These are phyloP conservation scores for Xestoiulus laeticollis DNA, from an alignment of 2,888 invertebrate genomes.

Conservation along the genomic window DNA sequence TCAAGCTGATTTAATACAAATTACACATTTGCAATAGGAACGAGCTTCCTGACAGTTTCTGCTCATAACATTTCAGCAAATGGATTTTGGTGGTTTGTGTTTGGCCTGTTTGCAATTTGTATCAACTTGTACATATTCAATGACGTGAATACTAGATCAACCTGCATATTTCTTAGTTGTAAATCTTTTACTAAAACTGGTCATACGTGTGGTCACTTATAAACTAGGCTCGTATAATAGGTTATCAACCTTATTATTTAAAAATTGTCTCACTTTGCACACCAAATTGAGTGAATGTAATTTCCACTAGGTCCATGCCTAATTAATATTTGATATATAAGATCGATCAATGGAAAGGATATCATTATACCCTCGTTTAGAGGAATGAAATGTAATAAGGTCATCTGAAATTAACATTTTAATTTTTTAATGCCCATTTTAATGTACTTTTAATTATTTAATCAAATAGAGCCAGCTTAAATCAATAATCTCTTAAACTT, in stretches of 20 bases:
- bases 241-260: constrained; percentile 17
- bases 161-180: neutral
- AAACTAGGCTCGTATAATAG: constrained; percentile 39
- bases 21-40: neutral
- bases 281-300: neutral
- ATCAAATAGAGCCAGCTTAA: neutral
- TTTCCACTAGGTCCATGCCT: neutral
- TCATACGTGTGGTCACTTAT: constrained; percentile 4
- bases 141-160: neutral
- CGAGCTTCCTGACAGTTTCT: constrained; percentile 23
- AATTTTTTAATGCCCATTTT: neutral
- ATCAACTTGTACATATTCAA: neutral
- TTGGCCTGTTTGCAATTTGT: neutral
- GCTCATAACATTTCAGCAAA: neutral
- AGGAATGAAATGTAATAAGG: neutral
- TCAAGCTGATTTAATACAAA: neutral
- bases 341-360: neutral
- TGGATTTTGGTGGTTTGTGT: neutral
- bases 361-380: neutral
- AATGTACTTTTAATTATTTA: neutral
- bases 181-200: neutral
- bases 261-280: neutral
- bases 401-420: neutral
- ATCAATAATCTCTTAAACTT: neutral
- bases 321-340: neutral